Evolutionary conservation across 1,140 invertebrate species (phyloP).

Genomic region (Telenomus remus): DNA sequence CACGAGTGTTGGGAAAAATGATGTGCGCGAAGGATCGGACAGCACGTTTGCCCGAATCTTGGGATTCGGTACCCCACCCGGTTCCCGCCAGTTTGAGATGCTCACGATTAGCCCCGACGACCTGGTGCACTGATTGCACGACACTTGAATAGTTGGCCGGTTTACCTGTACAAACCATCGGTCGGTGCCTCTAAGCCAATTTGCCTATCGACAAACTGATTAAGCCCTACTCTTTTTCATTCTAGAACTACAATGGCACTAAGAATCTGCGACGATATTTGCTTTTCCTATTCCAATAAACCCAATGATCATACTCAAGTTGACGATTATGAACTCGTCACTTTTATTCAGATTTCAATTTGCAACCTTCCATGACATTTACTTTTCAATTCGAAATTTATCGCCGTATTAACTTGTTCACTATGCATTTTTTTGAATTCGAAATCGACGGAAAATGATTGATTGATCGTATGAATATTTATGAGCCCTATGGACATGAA

Average conservation of each 20-base stretch:
- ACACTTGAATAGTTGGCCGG: conserved; percentile 58
- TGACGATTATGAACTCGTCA: background rate
- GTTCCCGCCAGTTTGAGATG: conserved; percentile 53
- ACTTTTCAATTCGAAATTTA: too few relatives aligned
- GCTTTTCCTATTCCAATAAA: conserved; percentile 31
- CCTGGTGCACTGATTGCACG: conserved; percentile 48
- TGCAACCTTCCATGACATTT: too few relatives aligned
- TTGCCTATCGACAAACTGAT: conserved; percentile 76
- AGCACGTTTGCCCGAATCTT: conserved; percentile 46
- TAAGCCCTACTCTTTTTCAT: conserved; percentile 72
- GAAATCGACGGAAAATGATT: too few relatives aligned
- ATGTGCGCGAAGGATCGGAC: conserved; percentile 5
- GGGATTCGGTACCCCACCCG: conserved; percentile 38
- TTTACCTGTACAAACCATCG: conserved; percentile 64
- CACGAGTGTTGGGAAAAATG: background rate
- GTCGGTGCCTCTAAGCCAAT: conserved; percentile 73
- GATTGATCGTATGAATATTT: too few relatives aligned
- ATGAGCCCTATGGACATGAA: too few relatives aligned
- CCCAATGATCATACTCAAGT: conserved; percentile 20
- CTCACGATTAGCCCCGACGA: conserved; percentile 17
- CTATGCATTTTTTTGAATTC: too few relatives aligned
- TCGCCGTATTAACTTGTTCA: too few relatives aligned
- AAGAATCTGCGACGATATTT: conserved; percentile 33
- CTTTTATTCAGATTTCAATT: too few relatives aligned
- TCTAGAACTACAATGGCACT: conserved; percentile 44